Evolutionary conservation across 2,797 vertebrate genomes (phyloP), one percentile per base, ranked within the genome.

Genomic region (Epinephelus awoara): DNA sequence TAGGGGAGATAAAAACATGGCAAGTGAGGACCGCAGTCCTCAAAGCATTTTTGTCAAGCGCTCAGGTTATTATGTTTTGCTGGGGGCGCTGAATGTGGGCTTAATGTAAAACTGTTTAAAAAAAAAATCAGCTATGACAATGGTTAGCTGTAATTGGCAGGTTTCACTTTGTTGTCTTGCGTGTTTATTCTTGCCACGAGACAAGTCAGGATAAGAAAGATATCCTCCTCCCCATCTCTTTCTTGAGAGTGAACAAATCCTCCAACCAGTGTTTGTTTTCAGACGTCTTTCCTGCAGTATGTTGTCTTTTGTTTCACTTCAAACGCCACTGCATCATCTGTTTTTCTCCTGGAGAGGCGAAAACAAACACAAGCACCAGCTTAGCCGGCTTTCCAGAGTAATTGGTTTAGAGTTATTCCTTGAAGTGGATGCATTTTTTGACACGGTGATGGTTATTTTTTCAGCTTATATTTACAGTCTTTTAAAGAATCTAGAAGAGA

Each of bases 301-400:
- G 69, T 81, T 72, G 69, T 85, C 82, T 89, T 88, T 91, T 85
- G 83, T 92, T 88, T 80, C 59, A 86, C 87, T 92, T 92, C 85
- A 93, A 91, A 91, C 46, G 56, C 67, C 67, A 54, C 80, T 10
- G 66, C 80, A 70, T 79, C 73, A 63, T 83, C 47, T 65, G 40
- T 66, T 85, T 80, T 71, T 70, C 69, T 89, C 74, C 73, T 18
- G 17, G 68, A 76, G 73, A 84, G 21, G 81, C 15, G 23, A 64
- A 83, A 85, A 83, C 72, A 85, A 87, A 91, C 91, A 84, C 19
- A 76, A 50, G 10, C 82, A 69, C 61, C 69, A 75, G 79, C 85
- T 55, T 64, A 67, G 65, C 55, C 13, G 64, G 67, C 83, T 83
- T 89, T 79, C 74, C 67, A 73, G 57, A 85, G 79, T 93, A 89